Base-by-base conservation (phyloP, 1,140 invertebrate species). In the Halictus rubicundus region DNA sequence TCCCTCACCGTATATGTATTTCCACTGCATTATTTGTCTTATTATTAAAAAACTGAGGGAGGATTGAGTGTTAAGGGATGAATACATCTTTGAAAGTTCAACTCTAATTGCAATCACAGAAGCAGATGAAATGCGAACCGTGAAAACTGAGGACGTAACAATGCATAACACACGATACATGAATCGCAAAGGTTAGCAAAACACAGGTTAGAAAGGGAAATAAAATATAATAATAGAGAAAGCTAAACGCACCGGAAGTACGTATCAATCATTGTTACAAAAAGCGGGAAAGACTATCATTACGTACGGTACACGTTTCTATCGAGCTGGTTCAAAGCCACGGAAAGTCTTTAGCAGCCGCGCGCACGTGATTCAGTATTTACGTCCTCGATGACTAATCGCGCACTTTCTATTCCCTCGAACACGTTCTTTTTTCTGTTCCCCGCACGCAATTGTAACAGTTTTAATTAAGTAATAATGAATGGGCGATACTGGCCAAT, bases 331-430 rank as follows among this genome's bases (percentile, higher is more conserved):
- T 32, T 66, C 8, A 59, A 68, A 68, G 37, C 54, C 49, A n/a
- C 23, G 10, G 49, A 57, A 37, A 64, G 46, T 25, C 59, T 12
- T 42, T 39, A n/a, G n/a, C 6, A 57, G 21, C 42, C n/a, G 16
- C 42, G 16, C 42, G 64, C 37, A 71, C 68, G 59, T 78, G 68
- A 78, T 78, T 78, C 76, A 78, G 68, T 71, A 72, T 64, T 64
- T 54, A 54, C 49, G 60, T 73, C 49, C 66, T 78, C 74, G 81
- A 86, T 86, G 85, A 86, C 80, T 86, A 86, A 86, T 83, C 80
- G 64, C 59, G 60, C 75, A 86, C 85, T 86, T 86, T 86, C 85
- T 86, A 86, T 74, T 70, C 42, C 64, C 23, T 63, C 72, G 73
- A 64, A 68, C 46, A 75, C 73, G 81, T 37, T 86, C 85, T 80